These are phyloP conservation scores for Drosophila nebulosa DNA, from an alignment of 1,140 invertebrate genomes.

Conservation along the genomic window DNA sequence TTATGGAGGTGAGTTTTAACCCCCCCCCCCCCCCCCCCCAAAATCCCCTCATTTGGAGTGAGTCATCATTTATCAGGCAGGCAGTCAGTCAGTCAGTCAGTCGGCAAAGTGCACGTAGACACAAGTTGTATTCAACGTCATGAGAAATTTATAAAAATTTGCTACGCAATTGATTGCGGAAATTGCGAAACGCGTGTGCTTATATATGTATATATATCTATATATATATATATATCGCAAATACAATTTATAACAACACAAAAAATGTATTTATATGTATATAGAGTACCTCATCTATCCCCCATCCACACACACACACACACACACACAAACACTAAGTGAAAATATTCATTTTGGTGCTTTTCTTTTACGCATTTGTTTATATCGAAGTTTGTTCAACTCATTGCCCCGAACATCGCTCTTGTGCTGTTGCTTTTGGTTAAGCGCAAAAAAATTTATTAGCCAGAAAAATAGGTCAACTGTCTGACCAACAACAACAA, in stretches of 20 bases:
- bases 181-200: constrained; percentile 55
- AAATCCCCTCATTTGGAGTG: too few species aligned
- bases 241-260: background rate
- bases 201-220: constrained; percentile 53
- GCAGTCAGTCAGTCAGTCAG: constrained; percentile 37
- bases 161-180: constrained; percentile 77
- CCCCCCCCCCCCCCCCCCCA: too few species aligned
- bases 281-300: background rate
- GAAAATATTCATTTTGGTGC: constrained; percentile 9
- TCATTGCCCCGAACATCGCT: constrained; percentile 29
- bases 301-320: too few species aligned
- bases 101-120: constrained; percentile 48
- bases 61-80: too few species aligned
- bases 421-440: constrained; percentile 1
- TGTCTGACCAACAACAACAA: constrained; percentile 13
- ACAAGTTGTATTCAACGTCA: constrained; percentile 29
- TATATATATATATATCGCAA: constrained; percentile 4
- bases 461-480: constrained; percentile 65
- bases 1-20: constrained; percentile 92
- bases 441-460: constrained; percentile 25
- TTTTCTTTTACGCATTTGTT: constrained; percentile 18
- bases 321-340: background rate
- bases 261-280: background rate
- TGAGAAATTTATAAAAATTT: background rate
- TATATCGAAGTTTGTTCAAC: constrained; percentile 40